Evolutionary conservation across 2,113 vertebrate species (phyloP).

Genomic region (Catagonus wagneri): DNA sequence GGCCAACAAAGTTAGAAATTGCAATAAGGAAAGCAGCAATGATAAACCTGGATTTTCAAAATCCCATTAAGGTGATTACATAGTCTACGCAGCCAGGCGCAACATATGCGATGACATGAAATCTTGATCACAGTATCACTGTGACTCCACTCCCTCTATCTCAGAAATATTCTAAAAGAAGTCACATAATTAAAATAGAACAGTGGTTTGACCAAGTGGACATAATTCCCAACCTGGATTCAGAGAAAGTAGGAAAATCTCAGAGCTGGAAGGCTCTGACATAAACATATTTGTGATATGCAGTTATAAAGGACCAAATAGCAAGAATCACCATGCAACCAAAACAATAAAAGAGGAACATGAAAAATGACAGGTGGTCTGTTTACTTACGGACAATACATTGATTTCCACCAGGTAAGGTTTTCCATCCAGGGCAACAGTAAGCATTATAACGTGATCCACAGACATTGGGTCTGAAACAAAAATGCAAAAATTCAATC

Average conservation of each 20-base stretch:
- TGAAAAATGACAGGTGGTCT: not conserved
- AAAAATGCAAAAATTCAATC: constrained; percentile 31
- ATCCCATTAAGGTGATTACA: not conserved
- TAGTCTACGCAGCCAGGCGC: not conserved
- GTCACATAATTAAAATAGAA: not conserved
- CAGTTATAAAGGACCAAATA: constrained; percentile 9
- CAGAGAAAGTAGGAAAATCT: constrained; percentile 43
- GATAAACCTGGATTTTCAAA: not conserved
- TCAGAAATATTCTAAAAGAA: constrained; percentile 25
- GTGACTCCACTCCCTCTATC: not conserved
- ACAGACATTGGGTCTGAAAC: constrained; percentile 96
- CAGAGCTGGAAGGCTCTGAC: not conserved
- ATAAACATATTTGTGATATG: not conserved
- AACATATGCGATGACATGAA: not conserved
- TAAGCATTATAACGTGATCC: constrained; percentile 97
- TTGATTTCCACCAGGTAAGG: constrained; percentile 98
- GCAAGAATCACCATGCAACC: not conserved
- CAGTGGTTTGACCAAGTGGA: constrained; percentile 24
- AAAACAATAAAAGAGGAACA: not conserved
- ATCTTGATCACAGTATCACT: not conserved
- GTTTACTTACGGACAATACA: constrained; percentile 98
- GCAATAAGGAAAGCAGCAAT: not conserved
- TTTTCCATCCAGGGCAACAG: constrained; percentile 99
- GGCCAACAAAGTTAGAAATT: not conserved
- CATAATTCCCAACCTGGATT: constrained; percentile 42